Conservation (phyloP, 2,888 invertebrate genomes). For the Hirudinaria manillensis region DNA sequence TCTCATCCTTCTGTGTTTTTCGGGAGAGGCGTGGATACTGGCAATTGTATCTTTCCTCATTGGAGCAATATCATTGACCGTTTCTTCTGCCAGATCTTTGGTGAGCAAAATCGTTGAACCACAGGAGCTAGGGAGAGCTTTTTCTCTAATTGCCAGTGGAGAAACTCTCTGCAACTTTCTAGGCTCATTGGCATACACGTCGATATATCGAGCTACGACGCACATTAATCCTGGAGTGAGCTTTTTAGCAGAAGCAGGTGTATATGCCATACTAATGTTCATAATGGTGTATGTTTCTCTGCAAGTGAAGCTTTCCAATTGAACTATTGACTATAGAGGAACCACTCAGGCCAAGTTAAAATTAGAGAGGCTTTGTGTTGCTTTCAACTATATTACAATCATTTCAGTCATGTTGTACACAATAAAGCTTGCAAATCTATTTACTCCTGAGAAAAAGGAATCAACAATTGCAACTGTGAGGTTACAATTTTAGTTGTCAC, state of each 20-base stretch:
- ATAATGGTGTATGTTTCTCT: conserved; percentile 1
- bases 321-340: no score
- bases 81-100: conserved; percentile 47
- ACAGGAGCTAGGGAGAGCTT: conserved; percentile 50
- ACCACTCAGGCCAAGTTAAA: no score
- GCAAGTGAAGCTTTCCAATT: neutral
- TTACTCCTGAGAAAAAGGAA: no score
- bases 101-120: conserved; percentile 49
- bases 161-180: conserved; percentile 49
- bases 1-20: conserved; percentile 43
- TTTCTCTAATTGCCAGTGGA: conserved; percentile 49
- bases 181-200: conserved; percentile 47
- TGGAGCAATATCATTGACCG: conserved; percentile 48
- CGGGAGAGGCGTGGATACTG: conserved; percentile 46
- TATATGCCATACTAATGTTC: conserved; percentile 38
- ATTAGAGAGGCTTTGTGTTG: no score
- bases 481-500: no score
- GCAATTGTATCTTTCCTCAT: conserved; percentile 47
- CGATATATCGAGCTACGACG: conserved; percentile 48
- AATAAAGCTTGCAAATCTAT: no score
- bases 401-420: no score
- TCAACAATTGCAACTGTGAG: no score
- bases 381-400: no score
- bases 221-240: conserved; percentile 48
- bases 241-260: conserved; percentile 44